Base-by-base conservation (phyloP, 2,888 invertebrate genomes). In the Dascillus cervinus region DNA sequence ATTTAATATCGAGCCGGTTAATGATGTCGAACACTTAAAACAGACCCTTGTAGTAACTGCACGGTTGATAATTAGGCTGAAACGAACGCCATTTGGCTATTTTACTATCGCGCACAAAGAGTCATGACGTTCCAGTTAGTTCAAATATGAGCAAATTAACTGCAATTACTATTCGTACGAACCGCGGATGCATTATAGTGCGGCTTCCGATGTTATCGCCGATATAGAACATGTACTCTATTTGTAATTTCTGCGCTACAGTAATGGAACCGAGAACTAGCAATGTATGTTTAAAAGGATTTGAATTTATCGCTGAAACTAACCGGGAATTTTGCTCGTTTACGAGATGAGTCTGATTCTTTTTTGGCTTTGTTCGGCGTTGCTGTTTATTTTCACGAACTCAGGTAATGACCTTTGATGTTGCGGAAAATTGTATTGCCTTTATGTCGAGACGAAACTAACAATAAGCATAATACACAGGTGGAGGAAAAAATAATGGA, bases 131-230 rank as follows among this genome's bases (percentile, higher is more conserved):
- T 29, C 38, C 32, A 38, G 40, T 39, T 36, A 35, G 35, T 37
- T 32, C 38, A 39, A 43, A 40, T 46, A 44, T 41, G 44, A 41
- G 38, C 36, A 44, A 42, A 44, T 47, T 43, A 44, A 43, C 43
- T 41, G 31, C 41, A 43, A 43, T 47, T 44, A 43, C 41, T 25
- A 41, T 41, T 39, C 37, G 34, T 37, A 33, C 19, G 32, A 39
- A 29, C 39, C 34, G 22, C 28, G 22, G 38, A 29, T 27, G 24
- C 31, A 27, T 26, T 27, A 10, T 24, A 23, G n/a, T 19, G 20
- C 20, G 13, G 11, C 11, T 6, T 27, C 12, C 11, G 14, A 13
- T 23, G 28, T 21, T 17, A 28, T 28, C 31, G 26, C 22, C 22
- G 32, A 20, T 32, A 38, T 29, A 27, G 34, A 21, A 21, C 26